Conservation (phyloP, 2,888 invertebrate species). For the Baronia brevicornis region DNA sequence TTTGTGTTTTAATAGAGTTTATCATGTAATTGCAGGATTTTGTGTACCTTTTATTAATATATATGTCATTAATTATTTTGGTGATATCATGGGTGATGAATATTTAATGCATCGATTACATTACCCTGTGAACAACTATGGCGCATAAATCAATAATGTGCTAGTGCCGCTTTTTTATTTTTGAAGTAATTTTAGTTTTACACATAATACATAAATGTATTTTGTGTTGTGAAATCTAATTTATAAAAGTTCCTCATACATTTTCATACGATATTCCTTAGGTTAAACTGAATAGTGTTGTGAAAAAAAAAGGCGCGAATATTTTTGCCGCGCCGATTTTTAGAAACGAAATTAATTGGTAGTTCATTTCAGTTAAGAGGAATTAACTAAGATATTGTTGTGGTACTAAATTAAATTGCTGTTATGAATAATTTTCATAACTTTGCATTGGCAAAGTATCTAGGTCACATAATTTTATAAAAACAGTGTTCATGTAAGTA, state of each 20-base stretch:
- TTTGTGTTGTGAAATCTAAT: slow-evolving; percentile 6
- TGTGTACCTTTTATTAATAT: slow-evolving; percentile 31
- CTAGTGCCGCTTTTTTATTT: slow-evolving; percentile 67
- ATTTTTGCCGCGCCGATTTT: slow-evolving; percentile 32
- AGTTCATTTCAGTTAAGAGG: slow-evolving; percentile 38
- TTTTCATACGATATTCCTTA: slow-evolving; percentile 6
- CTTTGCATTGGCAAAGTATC: slow-evolving; percentile 3
- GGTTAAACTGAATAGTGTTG: slow-evolving; percentile 33
- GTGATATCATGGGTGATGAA: slow-evolving; percentile 27
- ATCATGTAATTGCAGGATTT: slow-evolving; percentile 49
- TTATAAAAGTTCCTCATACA: no score
- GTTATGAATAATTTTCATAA: slow-evolving; percentile 17
- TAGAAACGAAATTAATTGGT: slow-evolving; percentile 31
- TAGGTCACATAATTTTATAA: slow-evolving; percentile 31
- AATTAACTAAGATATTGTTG: slow-evolving; percentile 19
- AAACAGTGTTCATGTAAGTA: slow-evolving; percentile 61
- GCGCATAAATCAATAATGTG: slow-evolving; percentile 63
- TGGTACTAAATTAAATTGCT: background rate
- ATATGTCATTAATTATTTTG: slow-evolving; percentile 31
- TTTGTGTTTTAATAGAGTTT: slow-evolving; percentile 60
- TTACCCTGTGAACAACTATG: slow-evolving; percentile 35
- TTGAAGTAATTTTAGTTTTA: slow-evolving; percentile 33
- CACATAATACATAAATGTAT: slow-evolving; percentile 2
- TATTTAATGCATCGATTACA: slow-evolving; percentile 32
- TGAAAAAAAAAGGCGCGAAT: slow-evolving; percentile 70